Evolutionary conservation across 2,888 invertebrate genomes (phyloP), one percentile per base, ranked within the genome.

Genomic region (Urechis unicinctus): DNA sequence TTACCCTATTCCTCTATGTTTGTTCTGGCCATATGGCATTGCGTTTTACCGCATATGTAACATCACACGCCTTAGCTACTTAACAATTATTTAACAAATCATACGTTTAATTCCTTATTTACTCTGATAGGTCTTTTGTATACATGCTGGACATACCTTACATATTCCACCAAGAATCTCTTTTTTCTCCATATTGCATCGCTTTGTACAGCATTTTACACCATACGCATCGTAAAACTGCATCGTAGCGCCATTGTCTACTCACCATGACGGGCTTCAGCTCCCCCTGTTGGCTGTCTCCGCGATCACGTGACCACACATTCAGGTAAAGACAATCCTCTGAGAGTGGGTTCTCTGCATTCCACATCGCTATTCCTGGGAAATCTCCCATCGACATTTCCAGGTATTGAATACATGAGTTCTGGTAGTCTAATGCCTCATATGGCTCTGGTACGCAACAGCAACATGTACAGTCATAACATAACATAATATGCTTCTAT

Each of bases 241-340:
- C 36, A 9, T 9, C 9, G 17, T 13, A 13, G 24, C 48, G 9
- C 22, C 9, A 26, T 26, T 48, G 17, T 4, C 6, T n/a, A 42
- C 56, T 30, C 54, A 65, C 64, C 64, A 66, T 63, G 36, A 66
- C 64, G 9, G 63, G 49, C 17, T 22, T 51, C 50, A 49, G 55
- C 4, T 22, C 24, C 6, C n/a, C n/a, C n/a, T n/a, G n/a, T n/a
- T n/a, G n/a, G n/a, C n/a, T n/a, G n/a, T n/a, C n/a, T n/a, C n/a
- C n/a, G n/a, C 5, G 9, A 28, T 70, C 85, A 4, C 93, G 94
- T 45, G 85, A 85, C 70, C 91, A 90, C 68, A 94, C 88, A 79
- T 91, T 93, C 68, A 94, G 84, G 78, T 91, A 91, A 52, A 94
- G 85, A 78, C 94, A 94, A 80, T 94, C 93, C 82, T 94, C 94